Evolutionary conservation across 2,113 vertebrate genomes (phyloP), one percentile per base, ranked within the genome.

Genomic region (Grus americana): DNA sequence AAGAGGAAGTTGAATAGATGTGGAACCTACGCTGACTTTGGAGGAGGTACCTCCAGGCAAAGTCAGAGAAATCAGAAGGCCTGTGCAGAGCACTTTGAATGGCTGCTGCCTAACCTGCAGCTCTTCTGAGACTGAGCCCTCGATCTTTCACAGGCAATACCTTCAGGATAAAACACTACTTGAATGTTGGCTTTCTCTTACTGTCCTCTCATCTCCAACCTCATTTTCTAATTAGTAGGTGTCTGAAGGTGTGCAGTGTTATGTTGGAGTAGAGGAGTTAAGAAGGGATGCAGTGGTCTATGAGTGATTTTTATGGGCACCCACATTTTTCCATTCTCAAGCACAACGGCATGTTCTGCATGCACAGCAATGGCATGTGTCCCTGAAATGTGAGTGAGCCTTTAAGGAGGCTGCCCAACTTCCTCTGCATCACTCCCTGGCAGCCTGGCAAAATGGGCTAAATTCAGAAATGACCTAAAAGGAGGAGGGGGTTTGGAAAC

Each of bases 351-450:
- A 75, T 47, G 80, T 94, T 95, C 86, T 91, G 76, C 89, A 89
- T 0, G 12, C 86, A 36, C 34, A 36, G 67, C 79, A 7, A 32
- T 0, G 26, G 80, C 63, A 58, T 13, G 22, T 14, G 19, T 42
- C 62, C 75, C 95, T 87, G 89, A 88, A 91, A 89, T n/a, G 66
- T 40, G 73, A 94, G 83, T 22, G 50, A 95, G 78, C 91, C 72
- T 67, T 59, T 18, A 24, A 87, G 91, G 65, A 89, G 68, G 52
- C 73, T 59, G 78, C 94, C 84, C 10, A 2, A 2, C 66, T 89
- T 93, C 92, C 49, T 91, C 87, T 79, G 65, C 82, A 88, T 79
- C 63, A 6, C 67, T 61, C 61, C 58, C 78, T 92, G 95, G 79
- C 76, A 89, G 84, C 80, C 54, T 74, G 58, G 87, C 54, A 79